A percentile compares a stretch with the other conserved stretches of the same genome.
Evolutionary conservation across 2,888 invertebrate species (phyloP).

Genomic region (Oconnorella tubifera): DNA sequence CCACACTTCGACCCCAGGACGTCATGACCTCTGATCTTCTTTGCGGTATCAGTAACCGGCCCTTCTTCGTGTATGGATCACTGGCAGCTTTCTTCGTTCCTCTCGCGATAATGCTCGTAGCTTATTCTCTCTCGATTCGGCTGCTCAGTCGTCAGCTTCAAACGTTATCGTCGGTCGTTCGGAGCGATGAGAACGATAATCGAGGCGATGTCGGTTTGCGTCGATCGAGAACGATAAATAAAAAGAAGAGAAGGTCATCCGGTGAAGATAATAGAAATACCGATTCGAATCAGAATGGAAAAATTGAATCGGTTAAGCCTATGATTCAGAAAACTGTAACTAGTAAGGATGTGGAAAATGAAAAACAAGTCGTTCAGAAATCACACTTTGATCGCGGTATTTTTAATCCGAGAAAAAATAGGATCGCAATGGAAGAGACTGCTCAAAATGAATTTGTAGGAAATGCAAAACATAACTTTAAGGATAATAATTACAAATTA

Average conservation of each 20-base stretch:
- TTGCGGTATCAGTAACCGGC: constrained; percentile 23
- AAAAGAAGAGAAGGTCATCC: not conserved
- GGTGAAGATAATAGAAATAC: no score
- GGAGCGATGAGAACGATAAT: not conserved
- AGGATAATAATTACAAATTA: no score
- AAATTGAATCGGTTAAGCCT: no score
- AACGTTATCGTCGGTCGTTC: constrained; percentile 8
- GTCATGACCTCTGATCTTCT: constrained; percentile 46
- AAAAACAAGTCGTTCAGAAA: no score
- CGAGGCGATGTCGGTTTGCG: not conserved
- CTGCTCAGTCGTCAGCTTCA: constrained; percentile 65
- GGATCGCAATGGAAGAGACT: no score
- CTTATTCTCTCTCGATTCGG: constrained; percentile 87
- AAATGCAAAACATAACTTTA: no score
- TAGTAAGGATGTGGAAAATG: no score
- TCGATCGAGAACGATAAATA: not conserved
- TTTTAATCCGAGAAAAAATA: not conserved
- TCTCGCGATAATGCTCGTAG: constrained; percentile 85
- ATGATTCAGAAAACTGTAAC: no score
- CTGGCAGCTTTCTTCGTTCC: constrained; percentile 95
- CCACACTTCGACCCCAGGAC: constrained; percentile 63
- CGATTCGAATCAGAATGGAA: no score
- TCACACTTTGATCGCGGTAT: no score
- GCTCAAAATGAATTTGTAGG: no score
- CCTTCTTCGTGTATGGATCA: constrained; percentile 77